Percentiles rank a stretch among this genome's conserved stretches.
phyloP scores from a whole-genome alignment of 2,888 invertebrate genomes.

The Slavum lentiscoides region DNA sequence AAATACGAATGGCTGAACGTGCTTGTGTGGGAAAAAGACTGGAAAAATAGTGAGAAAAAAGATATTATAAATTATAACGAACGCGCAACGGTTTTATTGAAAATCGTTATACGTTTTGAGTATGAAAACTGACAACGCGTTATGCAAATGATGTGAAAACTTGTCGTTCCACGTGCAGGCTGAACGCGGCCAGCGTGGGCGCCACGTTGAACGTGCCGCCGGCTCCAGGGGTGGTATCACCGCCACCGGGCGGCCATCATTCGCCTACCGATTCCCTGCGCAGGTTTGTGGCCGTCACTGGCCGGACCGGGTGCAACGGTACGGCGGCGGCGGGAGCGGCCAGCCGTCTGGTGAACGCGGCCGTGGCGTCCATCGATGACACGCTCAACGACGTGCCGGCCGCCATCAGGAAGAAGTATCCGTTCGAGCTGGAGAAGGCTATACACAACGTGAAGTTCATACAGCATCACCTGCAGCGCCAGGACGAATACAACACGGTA shows the following conservation, averaged over 20 bases:
- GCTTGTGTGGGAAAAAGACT: too few relatives aligned
- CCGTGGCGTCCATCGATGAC: slow-evolving; percentile 80
- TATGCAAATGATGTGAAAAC: too few relatives aligned
- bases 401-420: slow-evolving; percentile 80
- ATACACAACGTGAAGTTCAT: slow-evolving; percentile 95
- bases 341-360: slow-evolving; percentile 69
- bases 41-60: too few relatives aligned
- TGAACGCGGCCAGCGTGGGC: slow-evolving; percentile 44
- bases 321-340: slow-evolving; percentile 75
- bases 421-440: slow-evolving; percentile 89
- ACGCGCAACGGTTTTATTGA: too few relatives aligned
- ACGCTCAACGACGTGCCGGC: slow-evolving; percentile 73
- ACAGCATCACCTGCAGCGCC: slow-evolving; percentile 90
- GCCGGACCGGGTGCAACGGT: slow-evolving; percentile 72
- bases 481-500: slow-evolving; percentile 93
- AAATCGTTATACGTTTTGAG: too few relatives aligned
- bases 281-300: slow-evolving; percentile 55
- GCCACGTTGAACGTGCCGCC: slow-evolving; percentile 61
- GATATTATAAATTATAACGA: too few relatives aligned
- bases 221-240: slow-evolving; percentile 63
- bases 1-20: too few relatives aligned
- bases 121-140: too few relatives aligned
- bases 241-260: slow-evolving; percentile 62
- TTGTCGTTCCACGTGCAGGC: background rate
- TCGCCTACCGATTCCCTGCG: slow-evolving; percentile 79